phyloP scores from a whole-genome alignment of 2,113 vertebrate species.

The Anguilla rostrata region DNA sequence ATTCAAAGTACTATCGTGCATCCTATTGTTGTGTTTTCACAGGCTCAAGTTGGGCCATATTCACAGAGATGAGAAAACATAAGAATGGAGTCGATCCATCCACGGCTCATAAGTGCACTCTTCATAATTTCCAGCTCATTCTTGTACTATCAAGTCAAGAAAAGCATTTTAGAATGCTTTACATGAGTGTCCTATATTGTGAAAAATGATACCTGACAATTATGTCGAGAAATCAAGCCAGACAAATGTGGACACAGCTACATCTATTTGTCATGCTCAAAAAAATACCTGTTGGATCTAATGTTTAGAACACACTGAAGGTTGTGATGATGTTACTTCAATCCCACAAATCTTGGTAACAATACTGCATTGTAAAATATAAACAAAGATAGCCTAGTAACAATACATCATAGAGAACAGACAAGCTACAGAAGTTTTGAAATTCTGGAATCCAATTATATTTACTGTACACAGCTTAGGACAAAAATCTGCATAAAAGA shows the following conservation, averaged over 20 bases:
- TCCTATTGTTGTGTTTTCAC: not conserved
- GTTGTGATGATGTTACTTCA: no score
- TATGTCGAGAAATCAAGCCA: not conserved
- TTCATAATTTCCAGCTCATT: not conserved
- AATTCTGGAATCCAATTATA: no score
- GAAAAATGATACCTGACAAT: not conserved
- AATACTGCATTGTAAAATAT: no score
- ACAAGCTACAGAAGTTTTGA: no score
- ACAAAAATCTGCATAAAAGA: no score
- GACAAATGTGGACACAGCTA: no score
- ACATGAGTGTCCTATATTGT: not conserved
- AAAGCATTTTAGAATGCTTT: not conserved
- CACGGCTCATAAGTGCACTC: not conserved
- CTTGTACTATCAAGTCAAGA: not conserved
- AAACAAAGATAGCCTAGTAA: no score
- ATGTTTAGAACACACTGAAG: no score
- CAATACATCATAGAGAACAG: no score
- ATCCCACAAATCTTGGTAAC: no score
- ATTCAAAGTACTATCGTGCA: constrained; percentile 10
- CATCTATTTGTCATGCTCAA: not conserved
- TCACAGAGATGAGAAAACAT: not conserved
- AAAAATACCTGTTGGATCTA: not conserved
- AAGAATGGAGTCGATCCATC: not conserved
- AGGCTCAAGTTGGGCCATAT: not conserved
- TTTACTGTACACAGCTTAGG: no score